Conservation (phyloP, 2,888 invertebrate species). For the Zygogramma bicolorata region DNA sequence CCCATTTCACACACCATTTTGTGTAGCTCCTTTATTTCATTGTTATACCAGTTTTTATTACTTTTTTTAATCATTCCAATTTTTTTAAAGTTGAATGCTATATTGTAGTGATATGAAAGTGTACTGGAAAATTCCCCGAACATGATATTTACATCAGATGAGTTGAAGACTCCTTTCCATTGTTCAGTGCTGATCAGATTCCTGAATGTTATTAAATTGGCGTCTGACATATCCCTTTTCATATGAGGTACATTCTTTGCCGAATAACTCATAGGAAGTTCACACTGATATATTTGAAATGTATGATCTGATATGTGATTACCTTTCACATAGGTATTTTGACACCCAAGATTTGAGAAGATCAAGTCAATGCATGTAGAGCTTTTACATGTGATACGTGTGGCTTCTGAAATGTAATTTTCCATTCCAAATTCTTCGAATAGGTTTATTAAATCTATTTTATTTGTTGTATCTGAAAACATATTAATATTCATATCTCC, state of each 20-base stretch:
- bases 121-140: conserved; percentile 8
- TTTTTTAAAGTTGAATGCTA: conserved; percentile 12
- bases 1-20: conserved; percentile 18
- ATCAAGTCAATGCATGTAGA: conserved; percentile 9
- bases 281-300: conserved; percentile 13
- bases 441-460: too few species aligned
- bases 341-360: conserved; percentile 9
- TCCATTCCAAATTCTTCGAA: conserved; percentile 13
- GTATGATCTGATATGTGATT: conserved; percentile 19
- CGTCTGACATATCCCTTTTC: conserved; percentile 1
- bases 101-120: conserved; percentile 4
- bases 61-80: background rate
- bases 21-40: conserved; percentile 12
- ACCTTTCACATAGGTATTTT: conserved; percentile 9
- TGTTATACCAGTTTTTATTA: conserved; percentile 6
- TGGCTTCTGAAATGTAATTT: background rate
- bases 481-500: conserved; percentile 4
- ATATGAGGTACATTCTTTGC: background rate
- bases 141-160: conserved; percentile 8
- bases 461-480: too few species aligned
- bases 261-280: background rate
- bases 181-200: conserved; percentile 10
- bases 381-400: conserved; percentile 8
- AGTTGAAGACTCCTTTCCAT: background rate
- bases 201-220: conserved; percentile 14